Conservation (phyloP, 2,113 vertebrate species). For the Paramormyrops kingsleyae region DNA sequence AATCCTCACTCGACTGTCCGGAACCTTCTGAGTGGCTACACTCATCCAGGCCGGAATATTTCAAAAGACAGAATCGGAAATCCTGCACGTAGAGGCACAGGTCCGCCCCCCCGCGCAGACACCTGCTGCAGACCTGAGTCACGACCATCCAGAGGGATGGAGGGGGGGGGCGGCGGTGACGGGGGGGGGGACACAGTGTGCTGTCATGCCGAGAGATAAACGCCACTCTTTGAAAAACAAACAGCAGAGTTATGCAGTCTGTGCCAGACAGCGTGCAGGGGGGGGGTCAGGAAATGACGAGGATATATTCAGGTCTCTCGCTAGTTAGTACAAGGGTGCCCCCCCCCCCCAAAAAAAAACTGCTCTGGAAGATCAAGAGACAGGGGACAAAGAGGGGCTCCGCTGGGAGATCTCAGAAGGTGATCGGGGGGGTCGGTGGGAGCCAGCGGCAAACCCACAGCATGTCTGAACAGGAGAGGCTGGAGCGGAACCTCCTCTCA, state of each 20-base stretch:
- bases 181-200: not conserved
- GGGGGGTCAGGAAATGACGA: slow-evolving; percentile 30
- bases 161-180: not conserved
- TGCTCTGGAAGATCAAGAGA: not conserved
- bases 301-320: slow-evolving; percentile 30
- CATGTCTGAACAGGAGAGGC: not conserved
- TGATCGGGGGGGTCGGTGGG: not conserved
- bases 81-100: not conserved
- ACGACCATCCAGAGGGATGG: not conserved
- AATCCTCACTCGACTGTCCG: not conserved
- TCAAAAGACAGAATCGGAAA: not conserved
- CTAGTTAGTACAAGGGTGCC: slow-evolving; percentile 19
- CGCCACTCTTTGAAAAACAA: not conserved
- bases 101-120: not conserved
- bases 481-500: not conserved
- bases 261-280: not conserved
- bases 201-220: not conserved
- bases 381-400: not conserved
- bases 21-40: not conserved
- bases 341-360: not conserved
- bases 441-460: not conserved
- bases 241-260: not conserved
- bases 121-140: not conserved
- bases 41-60: not conserved
- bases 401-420: not conserved